Percentiles rank a stretch among this genome's conserved stretches.
Evolutionary conservation across 2,797 vertebrate genomes (phyloP).

Genomic region (Pangasius macronema): DNA sequence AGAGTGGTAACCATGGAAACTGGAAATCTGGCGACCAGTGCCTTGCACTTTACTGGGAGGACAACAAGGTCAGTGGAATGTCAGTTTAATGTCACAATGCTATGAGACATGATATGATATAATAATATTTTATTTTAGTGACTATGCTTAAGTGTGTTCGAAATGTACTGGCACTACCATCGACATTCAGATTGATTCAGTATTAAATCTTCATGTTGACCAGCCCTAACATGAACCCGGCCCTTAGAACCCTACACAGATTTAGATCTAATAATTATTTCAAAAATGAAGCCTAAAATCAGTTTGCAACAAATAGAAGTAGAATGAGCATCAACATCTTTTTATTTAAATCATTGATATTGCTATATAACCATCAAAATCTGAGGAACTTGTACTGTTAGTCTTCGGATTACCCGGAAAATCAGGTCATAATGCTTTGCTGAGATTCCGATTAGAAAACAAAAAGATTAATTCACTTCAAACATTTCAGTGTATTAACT

Average conservation of each 20-base stretch:
- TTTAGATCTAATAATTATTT: not conserved
- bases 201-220: too few relatives aligned
- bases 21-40: slow-evolving; percentile 96
- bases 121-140: not conserved
- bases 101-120: not conserved
- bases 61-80: slow-evolving; percentile 87
- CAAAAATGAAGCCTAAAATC: not conserved
- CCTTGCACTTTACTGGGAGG: slow-evolving; percentile 97
- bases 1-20: slow-evolving; percentile 56
- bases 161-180: not conserved
- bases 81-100: not conserved
- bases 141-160: not conserved
- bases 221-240: not conserved
- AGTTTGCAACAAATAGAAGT: not conserved
- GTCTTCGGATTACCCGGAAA: not conserved
- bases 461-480: not conserved
- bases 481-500: not conserved
- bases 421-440: not conserved
- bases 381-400: not conserved
- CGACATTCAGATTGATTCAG: not conserved
- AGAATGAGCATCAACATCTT: not conserved
- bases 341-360: not conserved
- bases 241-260: not conserved
- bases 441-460: not conserved
- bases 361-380: not conserved